Percentiles rank a stretch among this genome's conserved stretches.
Conservation (phyloP, 2,113 vertebrate species). For the Mungos mungo region DNA sequence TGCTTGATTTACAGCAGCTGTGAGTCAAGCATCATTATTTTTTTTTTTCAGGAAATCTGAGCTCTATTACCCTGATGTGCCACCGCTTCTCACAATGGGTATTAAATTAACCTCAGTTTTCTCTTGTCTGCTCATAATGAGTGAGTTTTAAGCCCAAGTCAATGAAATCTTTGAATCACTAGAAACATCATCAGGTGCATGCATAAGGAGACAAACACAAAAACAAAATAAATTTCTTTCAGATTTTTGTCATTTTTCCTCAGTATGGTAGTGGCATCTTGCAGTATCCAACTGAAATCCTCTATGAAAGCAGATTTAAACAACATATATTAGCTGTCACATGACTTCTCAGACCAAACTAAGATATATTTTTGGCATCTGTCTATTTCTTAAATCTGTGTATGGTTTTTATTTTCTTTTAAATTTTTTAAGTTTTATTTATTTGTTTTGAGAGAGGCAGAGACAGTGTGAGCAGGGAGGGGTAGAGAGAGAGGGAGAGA, state of each 20-base stretch:
- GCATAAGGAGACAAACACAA: neutral
- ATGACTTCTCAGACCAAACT: neutral
- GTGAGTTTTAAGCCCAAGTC: slow-evolving; percentile 9
- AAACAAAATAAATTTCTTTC: neutral
- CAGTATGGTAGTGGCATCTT: neutral
- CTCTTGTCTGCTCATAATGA: slow-evolving; percentile 43
- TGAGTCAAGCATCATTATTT: neutral
- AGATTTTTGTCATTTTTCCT: neutral
- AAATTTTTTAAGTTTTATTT: neutral
- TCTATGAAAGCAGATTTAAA: neutral
- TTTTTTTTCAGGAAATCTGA: slow-evolving; percentile 53
- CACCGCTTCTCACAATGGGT: slow-evolving; percentile 30
- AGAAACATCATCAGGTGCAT: neutral
- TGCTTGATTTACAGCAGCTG: slow-evolving; percentile 53
- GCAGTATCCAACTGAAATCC: neutral
- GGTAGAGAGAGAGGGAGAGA: too few species aligned
- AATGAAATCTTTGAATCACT: slow-evolving; percentile 3
- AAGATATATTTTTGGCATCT: neutral
- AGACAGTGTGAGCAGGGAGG: too few species aligned
- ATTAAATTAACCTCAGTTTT: slow-evolving; percentile 26
- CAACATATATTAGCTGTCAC: neutral
- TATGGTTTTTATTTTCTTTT: neutral
- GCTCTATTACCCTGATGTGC: neutral
- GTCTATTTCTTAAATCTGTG: neutral
- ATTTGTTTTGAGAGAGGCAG: too few species aligned